These are phyloP conservation scores for Channa argus DNA, from an alignment of 2,113 vertebrate species.

Conservation along the genomic window DNA sequence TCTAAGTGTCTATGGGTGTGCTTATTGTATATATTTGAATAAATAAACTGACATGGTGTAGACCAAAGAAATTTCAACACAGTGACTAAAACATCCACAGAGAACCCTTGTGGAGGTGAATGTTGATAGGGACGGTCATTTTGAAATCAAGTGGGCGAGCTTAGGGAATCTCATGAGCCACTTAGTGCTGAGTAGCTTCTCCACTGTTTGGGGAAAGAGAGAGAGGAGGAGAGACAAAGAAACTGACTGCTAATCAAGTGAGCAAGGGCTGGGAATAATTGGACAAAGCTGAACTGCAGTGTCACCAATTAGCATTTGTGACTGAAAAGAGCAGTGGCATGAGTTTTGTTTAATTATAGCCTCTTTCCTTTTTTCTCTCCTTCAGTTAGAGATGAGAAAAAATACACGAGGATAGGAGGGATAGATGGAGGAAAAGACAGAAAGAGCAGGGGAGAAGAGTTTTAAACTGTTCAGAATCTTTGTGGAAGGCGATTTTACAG, in stretches of 20 bases:
- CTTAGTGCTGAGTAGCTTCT: slow-evolving; percentile 29
- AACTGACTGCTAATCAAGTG: slow-evolving; percentile 76
- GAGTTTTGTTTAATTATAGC: slow-evolving; percentile 64
- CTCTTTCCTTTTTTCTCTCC: slow-evolving; percentile 27
- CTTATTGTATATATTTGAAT: not conserved
- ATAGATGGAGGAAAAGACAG: not conserved
- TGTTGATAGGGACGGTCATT: slow-evolving; percentile 11
- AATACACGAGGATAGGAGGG: slow-evolving; percentile 26
- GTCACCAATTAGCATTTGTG: slow-evolving; percentile 76
- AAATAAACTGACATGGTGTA: not conserved
- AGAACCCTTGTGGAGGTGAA: not conserved
- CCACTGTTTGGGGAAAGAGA: slow-evolving; percentile 33
- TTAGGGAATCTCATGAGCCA: slow-evolving; percentile 8
- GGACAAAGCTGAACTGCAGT: slow-evolving; percentile 65
- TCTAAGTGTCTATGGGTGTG: not conserved
- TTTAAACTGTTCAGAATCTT: slow-evolving; percentile 34
- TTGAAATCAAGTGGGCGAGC: slow-evolving; percentile 10
- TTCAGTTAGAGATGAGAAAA: slow-evolving; percentile 48
- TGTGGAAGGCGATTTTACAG: slow-evolving; percentile 26
- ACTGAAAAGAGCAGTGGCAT: slow-evolving; percentile 57
- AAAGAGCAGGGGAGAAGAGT: slow-evolving; percentile 5
- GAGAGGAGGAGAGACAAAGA: slow-evolving; percentile 33
- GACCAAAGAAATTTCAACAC: not conserved
- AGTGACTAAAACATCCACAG: not conserved
- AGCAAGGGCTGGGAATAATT: slow-evolving; percentile 72